Conservation (phyloP, 2,113 vertebrate species). For the Narcine bancroftii region DNA sequence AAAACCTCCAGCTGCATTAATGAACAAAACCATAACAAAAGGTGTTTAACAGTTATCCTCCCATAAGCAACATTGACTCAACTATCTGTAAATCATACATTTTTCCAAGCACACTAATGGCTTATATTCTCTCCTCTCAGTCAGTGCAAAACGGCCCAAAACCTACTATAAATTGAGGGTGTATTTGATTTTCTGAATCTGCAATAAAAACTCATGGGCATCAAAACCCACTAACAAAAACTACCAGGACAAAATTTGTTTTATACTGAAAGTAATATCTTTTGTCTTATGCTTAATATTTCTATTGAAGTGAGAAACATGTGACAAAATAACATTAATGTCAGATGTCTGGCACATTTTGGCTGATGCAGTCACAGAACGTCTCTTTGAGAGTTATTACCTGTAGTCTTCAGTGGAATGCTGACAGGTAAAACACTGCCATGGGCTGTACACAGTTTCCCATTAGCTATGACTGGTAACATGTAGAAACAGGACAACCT, state of each 20-base stretch:
- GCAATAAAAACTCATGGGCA: neutral
- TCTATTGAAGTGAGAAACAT: neutral
- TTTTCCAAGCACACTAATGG: neutral
- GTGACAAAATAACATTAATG: neutral
- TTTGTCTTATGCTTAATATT: neutral
- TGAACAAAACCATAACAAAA: neutral
- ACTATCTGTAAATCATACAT: neutral
- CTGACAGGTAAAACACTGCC: conserved; percentile 28
- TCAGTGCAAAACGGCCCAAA: neutral
- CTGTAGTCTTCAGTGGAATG: neutral
- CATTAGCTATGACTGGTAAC: conserved; percentile 18
- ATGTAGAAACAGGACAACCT: conserved; percentile 7
- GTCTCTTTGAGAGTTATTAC: neutral
- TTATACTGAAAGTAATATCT: neutral
- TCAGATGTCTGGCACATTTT: conserved; percentile 29
- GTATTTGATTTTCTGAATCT: neutral
- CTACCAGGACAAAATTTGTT: neutral
- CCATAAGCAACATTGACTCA: too few species aligned
- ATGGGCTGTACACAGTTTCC: conserved; percentile 17
- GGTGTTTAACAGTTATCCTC: neutral
- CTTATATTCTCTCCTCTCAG: neutral
- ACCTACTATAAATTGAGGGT: neutral
- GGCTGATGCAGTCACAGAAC: neutral
- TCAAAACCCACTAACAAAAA: neutral
- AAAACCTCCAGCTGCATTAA: neutral